phyloP scores from a whole-genome alignment of 2,797 vertebrate species.

The Toxotes lorentzi region DNA sequence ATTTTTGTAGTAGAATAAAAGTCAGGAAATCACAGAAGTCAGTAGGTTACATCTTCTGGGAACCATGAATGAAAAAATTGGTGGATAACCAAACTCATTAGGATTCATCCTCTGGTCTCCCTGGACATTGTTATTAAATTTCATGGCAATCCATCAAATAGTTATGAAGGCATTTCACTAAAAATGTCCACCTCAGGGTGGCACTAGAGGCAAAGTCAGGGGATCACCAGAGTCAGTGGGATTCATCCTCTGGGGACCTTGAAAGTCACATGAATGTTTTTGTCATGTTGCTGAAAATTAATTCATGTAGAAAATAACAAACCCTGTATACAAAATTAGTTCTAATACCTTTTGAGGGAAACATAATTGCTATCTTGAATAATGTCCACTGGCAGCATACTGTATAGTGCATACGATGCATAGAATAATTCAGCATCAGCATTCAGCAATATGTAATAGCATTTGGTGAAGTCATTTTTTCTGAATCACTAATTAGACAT shows the following conservation, averaged over 20 bases:
- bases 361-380: neutral
- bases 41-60: neutral
- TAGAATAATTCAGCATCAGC: neutral
- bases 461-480: neutral
- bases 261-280: neutral
- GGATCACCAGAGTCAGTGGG: neutral
- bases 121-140: neutral
- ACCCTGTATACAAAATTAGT: too few species aligned
- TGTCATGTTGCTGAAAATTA: neutral
- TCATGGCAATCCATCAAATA: neutral
- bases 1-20: neutral
- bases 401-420: neutral
- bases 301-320: neutral
- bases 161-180: neutral
- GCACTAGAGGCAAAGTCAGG: neutral
- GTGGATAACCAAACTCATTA: neutral
- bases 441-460: neutral
- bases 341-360: neutral
- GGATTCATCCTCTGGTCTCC: neutral
- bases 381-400: neutral
- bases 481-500: slow-evolving; percentile 3
- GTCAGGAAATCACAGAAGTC: neutral
- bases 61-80: neutral
- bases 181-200: neutral
- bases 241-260: slow-evolving; percentile 10